Conservation (phyloP, 2,113 vertebrate genomes). For the Cervus canadensis region DNA sequence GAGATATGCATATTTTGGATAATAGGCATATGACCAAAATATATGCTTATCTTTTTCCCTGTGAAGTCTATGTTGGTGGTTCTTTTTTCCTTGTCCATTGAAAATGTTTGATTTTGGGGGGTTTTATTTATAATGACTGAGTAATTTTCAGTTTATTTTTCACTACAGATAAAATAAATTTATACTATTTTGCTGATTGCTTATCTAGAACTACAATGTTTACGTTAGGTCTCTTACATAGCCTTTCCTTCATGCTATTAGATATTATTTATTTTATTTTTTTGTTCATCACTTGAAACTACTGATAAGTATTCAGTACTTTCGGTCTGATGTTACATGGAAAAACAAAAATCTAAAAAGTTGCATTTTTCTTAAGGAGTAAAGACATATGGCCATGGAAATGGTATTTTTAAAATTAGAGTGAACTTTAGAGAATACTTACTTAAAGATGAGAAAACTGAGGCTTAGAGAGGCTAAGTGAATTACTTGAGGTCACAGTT, state of each 20-base stretch:
- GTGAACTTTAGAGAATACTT: not conserved
- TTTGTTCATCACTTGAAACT: not conserved
- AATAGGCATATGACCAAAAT: not conserved
- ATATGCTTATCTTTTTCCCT: not conserved
- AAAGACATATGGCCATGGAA: not conserved
- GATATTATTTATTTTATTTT: not conserved
- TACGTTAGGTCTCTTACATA: not conserved
- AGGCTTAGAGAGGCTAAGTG: not conserved
- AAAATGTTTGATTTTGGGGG: not conserved
- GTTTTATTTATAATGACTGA: not conserved
- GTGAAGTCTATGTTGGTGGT: not conserved
- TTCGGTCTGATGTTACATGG: not conserved
- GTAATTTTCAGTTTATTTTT: not conserved
- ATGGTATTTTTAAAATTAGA: not conserved
- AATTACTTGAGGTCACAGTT: not conserved
- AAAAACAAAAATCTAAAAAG: constrained; percentile 27
- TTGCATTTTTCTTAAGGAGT: not conserved
- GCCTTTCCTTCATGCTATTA: not conserved
- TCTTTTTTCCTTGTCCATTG: not conserved
- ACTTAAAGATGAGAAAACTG: not conserved
- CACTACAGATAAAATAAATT: not conserved
- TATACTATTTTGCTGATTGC: not conserved
- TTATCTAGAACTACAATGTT: not conserved
- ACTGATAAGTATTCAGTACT: not conserved
- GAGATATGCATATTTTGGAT: not conserved